Conservation (phyloP, 2,888 invertebrate species). For the Macaria notata region DNA sequence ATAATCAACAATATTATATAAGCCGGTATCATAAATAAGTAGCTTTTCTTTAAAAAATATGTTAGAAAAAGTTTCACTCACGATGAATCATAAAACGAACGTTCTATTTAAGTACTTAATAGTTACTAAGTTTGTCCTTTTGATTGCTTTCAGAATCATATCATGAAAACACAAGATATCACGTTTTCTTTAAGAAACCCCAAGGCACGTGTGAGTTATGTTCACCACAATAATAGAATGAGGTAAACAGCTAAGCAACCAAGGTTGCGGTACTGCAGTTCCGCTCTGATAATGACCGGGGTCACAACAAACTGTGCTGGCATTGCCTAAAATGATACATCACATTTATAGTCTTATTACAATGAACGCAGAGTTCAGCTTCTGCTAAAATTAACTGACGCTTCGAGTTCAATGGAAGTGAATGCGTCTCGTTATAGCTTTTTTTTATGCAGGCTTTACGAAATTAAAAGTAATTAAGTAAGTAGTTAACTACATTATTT, state of each 20-base stretch:
- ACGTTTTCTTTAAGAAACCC: constrained; percentile 8
- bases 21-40: too few relatives aligned
- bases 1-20: too few relatives aligned
- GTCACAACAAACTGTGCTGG: constrained; percentile 41
- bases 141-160: too few relatives aligned
- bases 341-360: constrained; percentile 18
- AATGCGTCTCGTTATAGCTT: constrained; percentile 14
- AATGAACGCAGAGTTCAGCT: constrained; percentile 9
- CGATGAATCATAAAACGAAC: too few relatives aligned
- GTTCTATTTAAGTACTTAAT: too few relatives aligned
- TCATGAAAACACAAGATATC: too few relatives aligned
- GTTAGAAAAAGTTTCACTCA: too few relatives aligned
- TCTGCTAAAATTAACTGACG: constrained; percentile 7
- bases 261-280: constrained; percentile 46
- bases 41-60: too few relatives aligned
- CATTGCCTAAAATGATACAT: constrained; percentile 7
- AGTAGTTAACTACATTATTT: too few relatives aligned
- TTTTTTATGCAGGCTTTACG: constrained; percentile 7
- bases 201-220: constrained; percentile 9
- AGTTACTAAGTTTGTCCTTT: too few relatives aligned
- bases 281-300: constrained; percentile 55
- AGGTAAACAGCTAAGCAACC: constrained; percentile 31
- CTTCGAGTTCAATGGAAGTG: constrained; percentile 14
- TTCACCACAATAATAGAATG: constrained; percentile 22
- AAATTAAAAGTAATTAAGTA: constrained; percentile 7